These are phyloP conservation scores for Eutolmus rufibarbis DNA, from an alignment of 2,888 invertebrate species.

Conservation along the genomic window DNA sequence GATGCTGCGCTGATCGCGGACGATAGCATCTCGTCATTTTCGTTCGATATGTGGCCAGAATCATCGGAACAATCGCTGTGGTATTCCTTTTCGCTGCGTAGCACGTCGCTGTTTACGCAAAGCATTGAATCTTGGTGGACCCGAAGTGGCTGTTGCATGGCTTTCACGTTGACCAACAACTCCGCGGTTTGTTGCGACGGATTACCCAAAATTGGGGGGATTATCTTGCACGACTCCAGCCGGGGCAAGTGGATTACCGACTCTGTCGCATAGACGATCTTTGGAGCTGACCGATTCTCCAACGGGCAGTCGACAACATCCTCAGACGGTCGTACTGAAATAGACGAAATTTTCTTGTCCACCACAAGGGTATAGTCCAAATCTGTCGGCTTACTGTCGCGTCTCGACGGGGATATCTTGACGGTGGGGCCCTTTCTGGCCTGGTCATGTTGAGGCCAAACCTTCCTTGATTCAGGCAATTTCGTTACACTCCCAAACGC, in stretches of 20 bases:
- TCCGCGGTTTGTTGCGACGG: constrained; percentile 58
- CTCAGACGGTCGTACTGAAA: background rate
- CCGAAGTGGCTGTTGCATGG: constrained; percentile 39
- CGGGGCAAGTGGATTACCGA: constrained; percentile 55
- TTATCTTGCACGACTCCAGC: constrained; percentile 59
- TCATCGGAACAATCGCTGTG: constrained; percentile 79
- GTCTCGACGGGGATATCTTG: background rate
- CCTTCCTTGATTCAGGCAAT: constrained; percentile 38
- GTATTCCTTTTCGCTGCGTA: constrained; percentile 63
- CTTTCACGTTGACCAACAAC: constrained; percentile 57
- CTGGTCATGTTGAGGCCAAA: background rate
- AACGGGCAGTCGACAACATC: background rate
- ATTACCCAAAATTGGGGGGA: constrained; percentile 58
- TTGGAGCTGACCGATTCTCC: background rate
- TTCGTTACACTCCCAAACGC: constrained; percentile 50
- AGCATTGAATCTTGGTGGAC: constrained; percentile 45
- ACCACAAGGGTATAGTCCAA: background rate
- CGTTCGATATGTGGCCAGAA: constrained; percentile 82
- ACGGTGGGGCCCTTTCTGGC: background rate
- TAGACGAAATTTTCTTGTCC: background rate
- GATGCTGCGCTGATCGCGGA: constrained; percentile 44
- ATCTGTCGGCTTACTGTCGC: background rate
- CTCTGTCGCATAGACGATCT: constrained; percentile 56
- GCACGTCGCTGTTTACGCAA: constrained; percentile 41
- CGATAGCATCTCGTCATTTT: constrained; percentile 64